A percentile compares a stretch with the other conserved stretches of the same genome.
Conservation (phyloP, 2,888 invertebrate genomes). For the Caenorhabditis japonica region DNA sequence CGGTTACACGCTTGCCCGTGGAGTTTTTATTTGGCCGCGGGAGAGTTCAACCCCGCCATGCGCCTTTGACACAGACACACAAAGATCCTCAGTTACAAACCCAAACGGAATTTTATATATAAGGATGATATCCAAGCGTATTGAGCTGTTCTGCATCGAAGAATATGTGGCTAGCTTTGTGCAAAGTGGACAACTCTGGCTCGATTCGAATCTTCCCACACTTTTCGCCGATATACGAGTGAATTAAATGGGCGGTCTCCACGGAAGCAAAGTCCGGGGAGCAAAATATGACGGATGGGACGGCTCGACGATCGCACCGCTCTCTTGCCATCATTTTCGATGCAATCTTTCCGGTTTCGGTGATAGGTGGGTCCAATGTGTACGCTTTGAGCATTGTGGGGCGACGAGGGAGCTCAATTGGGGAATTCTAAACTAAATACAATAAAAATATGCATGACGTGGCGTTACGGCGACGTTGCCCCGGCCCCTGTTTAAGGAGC, state of each 20-base stretch:
- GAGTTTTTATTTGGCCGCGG: too few species aligned
- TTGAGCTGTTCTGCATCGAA: slow-evolving; percentile 20
- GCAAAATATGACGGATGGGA: slow-evolving; percentile 47
- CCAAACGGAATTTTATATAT: too few species aligned
- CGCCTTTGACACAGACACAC: too few species aligned
- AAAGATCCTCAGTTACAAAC: too few species aligned
- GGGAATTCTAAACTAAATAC: slow-evolving; percentile 47
- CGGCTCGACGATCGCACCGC: slow-evolving; percentile 34
- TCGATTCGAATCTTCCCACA: slow-evolving; percentile 48
- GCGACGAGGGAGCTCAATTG: slow-evolving; percentile 54
- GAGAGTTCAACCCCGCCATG: too few species aligned
- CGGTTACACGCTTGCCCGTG: too few species aligned
- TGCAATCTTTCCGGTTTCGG: slow-evolving; percentile 55
- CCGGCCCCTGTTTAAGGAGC: too few species aligned
- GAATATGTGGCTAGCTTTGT: slow-evolving; percentile 29
- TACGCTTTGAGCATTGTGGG: slow-evolving; percentile 47
- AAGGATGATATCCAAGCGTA: slow-evolving; percentile 22
- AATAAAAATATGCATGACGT: too few species aligned
- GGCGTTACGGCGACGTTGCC: too few species aligned
- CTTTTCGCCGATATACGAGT: slow-evolving; percentile 32
- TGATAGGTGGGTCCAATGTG: slow-evolving; percentile 54
- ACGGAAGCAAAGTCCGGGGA: slow-evolving; percentile 58
- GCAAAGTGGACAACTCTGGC: slow-evolving; percentile 45
- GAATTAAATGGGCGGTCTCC: slow-evolving; percentile 57
- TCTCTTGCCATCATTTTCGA: slow-evolving; percentile 57